Conservation (phyloP, 1,140 invertebrate genomes). For the Oryctes rhinoceros region DNA sequence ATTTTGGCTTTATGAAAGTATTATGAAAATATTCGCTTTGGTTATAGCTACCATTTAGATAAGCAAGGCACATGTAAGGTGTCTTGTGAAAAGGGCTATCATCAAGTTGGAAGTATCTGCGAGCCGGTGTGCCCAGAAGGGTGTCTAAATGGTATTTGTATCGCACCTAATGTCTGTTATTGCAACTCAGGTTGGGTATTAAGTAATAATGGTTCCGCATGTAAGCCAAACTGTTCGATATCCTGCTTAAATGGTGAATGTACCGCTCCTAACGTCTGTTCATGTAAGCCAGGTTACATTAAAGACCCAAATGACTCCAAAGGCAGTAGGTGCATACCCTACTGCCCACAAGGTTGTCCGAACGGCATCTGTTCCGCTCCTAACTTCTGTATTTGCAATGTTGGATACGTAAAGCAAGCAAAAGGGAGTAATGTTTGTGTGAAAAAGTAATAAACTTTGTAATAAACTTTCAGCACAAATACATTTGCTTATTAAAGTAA, state of each 20-base stretch:
- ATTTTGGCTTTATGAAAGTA: too few relatives aligned
- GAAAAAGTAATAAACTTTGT: not conserved
- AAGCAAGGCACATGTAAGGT: too few relatives aligned
- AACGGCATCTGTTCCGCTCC: constrained; percentile 69
- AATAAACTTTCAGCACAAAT: too few relatives aligned
- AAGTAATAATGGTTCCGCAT: constrained; percentile 61
- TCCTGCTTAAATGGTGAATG: constrained; percentile 67
- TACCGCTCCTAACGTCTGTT: constrained; percentile 64
- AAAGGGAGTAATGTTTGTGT: constrained; percentile 73
- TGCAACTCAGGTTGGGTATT: constrained; percentile 71
- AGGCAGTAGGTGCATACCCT: constrained; percentile 61
- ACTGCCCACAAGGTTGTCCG: constrained; percentile 64
- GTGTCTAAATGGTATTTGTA: constrained; percentile 63
- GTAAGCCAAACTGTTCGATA: constrained; percentile 63
- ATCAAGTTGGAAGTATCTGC: constrained; percentile 54
- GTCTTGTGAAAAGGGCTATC: constrained; percentile 48
- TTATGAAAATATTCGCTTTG: too few relatives aligned
- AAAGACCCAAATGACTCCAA: constrained; percentile 52
- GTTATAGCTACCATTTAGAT: too few relatives aligned
- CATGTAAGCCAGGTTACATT: constrained; percentile 65
- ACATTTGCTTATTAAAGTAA: too few relatives aligned
- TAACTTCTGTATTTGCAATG: constrained; percentile 69
- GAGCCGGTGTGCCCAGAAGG: constrained; percentile 63
- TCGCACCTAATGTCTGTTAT: not conserved
- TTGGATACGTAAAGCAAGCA: constrained; percentile 70